Evolutionary conservation across 2,888 invertebrate species (phyloP).

Genomic region (Apeira syringaria): DNA sequence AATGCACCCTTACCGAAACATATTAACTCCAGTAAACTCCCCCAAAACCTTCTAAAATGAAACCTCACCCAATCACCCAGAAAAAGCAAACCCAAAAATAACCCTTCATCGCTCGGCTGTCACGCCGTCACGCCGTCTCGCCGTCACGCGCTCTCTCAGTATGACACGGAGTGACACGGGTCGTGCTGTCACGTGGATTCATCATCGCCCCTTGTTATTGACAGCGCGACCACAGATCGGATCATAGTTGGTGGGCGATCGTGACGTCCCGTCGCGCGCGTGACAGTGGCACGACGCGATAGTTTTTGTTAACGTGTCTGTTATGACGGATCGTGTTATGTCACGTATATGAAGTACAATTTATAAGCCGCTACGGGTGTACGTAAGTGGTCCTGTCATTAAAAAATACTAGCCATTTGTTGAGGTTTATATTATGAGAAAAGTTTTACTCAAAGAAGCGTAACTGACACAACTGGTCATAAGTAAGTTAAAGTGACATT

Average conservation of each 20-base stretch:
- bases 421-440: no score
- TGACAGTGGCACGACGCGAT: conserved; percentile 19
- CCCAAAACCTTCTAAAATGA: conserved; percentile 32
- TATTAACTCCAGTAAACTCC: no score
- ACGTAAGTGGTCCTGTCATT: no score
- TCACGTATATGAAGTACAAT: conserved; percentile 8
- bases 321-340: conserved; percentile 19
- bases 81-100: conserved; percentile 29
- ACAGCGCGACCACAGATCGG: conserved; percentile 34
- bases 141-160: conserved; percentile 32
- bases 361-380: background rate
- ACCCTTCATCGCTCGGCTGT: conserved; percentile 37
- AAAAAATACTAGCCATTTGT: no score
- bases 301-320: conserved; percentile 29
- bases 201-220: conserved; percentile 59
- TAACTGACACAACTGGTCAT: no score
- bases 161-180: conserved; percentile 58
- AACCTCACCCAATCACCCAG: conserved; percentile 22
- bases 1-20: no score
- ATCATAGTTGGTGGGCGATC: background rate
- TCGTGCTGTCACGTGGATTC: conserved; percentile 52
- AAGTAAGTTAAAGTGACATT: no score
- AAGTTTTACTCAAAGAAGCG: no score
- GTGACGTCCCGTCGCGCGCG: conserved; percentile 32
- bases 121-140: conserved; percentile 7